Percentiles rank a stretch among this genome's conserved stretches.
phyloP scores from a whole-genome alignment of 2,888 invertebrate genomes.

The Euspilapteryx auroguttella region DNA sequence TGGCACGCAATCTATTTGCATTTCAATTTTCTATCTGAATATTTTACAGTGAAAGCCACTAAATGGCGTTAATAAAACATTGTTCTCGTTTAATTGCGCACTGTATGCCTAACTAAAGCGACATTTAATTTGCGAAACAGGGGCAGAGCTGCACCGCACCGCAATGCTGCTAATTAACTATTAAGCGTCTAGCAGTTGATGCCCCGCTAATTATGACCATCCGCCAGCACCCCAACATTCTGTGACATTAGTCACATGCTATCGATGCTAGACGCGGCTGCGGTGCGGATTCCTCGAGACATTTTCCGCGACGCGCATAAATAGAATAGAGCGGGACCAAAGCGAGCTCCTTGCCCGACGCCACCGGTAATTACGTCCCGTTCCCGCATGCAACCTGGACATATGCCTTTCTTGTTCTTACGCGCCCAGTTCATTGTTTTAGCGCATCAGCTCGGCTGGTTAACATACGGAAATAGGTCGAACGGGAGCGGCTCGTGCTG shows the following conservation, averaged over 20 bases:
- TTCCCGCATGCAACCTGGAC: conserved; percentile 26
- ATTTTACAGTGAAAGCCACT: too few relatives aligned
- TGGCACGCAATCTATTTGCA: too few relatives aligned
- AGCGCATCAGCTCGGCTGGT: conserved; percentile 40
- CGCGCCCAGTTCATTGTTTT: conserved; percentile 53
- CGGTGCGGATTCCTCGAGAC: conserved; percentile 27
- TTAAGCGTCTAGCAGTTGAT: background rate
- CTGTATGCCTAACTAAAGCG: too few relatives aligned
- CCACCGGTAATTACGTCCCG: conserved; percentile 29
- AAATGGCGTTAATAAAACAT: too few relatives aligned
- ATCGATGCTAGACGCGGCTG: conserved; percentile 14
- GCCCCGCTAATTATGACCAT: background rate
- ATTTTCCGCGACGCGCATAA: conserved; percentile 55
- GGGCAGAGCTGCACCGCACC: too few relatives aligned
- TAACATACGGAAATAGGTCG: conserved; percentile 55
- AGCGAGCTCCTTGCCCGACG: conserved; percentile 50
- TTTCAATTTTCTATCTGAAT: too few relatives aligned
- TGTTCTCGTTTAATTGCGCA: too few relatives aligned
- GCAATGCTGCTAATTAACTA: too few relatives aligned
- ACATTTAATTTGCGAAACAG: too few relatives aligned
- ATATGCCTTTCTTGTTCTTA: conserved; percentile 41
- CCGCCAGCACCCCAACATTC: conserved; percentile 11
- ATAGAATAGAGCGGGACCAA: conserved; percentile 55
- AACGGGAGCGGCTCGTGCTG: conserved; percentile 50
- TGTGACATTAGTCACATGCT: conserved; percentile 54